Conservation (phyloP, 2,888 invertebrate species). For the Ophraella communa region DNA sequence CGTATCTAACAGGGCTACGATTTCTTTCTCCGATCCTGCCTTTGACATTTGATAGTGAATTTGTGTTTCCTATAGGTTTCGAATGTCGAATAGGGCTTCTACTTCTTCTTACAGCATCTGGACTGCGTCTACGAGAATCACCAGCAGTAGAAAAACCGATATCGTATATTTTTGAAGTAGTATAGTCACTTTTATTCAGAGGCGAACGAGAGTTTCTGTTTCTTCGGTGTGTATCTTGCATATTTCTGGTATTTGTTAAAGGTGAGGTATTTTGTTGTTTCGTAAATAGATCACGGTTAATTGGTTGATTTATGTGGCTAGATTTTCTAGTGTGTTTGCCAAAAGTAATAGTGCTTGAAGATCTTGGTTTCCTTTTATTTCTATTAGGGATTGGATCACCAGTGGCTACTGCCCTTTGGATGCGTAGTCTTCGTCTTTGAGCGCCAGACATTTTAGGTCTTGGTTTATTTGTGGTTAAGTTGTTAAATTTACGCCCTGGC, state of each 20-base stretch:
- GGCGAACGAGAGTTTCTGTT: neutral
- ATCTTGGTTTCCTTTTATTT: neutral
- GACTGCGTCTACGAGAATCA: neutral
- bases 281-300: too few relatives aligned
- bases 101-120: neutral
- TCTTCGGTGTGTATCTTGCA: neutral
- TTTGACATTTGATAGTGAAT: too few relatives aligned
- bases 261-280: too few relatives aligned
- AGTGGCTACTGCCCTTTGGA: neutral
- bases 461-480: neutral
- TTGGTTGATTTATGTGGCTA: too few relatives aligned
- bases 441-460: neutral
- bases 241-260: neutral
- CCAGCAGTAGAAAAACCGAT: neutral
- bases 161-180: neutral
- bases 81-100: neutral
- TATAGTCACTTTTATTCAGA: neutral
- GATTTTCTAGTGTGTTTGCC: neutral
- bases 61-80: neutral
- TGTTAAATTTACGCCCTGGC: neutral
- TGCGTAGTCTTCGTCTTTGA: neutral
- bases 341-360: neutral
- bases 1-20: too few relatives aligned
- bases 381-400: neutral
- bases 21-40: too few relatives aligned